Evolutionary conservation across 2,797 vertebrate genomes (phyloP).

Genomic region (Enteromius fasciolatus): DNA sequence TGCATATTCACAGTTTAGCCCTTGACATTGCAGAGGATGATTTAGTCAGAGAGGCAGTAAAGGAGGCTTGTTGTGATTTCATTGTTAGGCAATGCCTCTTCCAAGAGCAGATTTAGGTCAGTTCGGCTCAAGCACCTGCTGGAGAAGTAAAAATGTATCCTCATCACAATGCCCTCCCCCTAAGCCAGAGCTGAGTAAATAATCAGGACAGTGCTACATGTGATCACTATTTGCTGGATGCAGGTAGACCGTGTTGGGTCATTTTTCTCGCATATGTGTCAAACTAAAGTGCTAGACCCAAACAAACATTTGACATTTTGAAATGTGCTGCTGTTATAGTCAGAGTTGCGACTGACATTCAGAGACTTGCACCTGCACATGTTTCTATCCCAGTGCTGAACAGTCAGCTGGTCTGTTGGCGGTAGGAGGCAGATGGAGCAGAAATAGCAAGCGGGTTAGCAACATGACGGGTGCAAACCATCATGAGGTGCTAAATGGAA

Average conservation of each 20-base stretch:
- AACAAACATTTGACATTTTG: constrained; percentile 57
- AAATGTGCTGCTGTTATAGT: constrained; percentile 59
- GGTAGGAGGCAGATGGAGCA: constrained; percentile 48
- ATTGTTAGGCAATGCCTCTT: constrained; percentile 23
- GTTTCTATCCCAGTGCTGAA: constrained; percentile 10
- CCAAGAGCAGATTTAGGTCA: constrained; percentile 43
- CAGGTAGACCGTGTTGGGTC: constrained; percentile 51
- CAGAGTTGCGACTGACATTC: constrained; percentile 61
- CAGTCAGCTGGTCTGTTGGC: constrained; percentile 23
- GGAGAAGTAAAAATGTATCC: constrained; percentile 48
- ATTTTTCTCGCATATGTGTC: constrained; percentile 35
- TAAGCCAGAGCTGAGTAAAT: constrained; percentile 55
- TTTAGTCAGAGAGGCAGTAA: constrained; percentile 23
- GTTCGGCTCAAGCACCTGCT: constrained; percentile 33
- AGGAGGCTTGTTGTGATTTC: constrained; percentile 20
- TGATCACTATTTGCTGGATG: constrained; percentile 43
- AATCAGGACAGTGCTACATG: constrained; percentile 54
- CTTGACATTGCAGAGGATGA: constrained; percentile 31
- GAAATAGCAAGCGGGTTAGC: constrained; percentile 38
- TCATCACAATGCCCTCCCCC: constrained; percentile 41
- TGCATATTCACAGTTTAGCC: constrained; percentile 21
- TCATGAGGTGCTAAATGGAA: constrained; percentile 50
- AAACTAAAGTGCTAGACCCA: constrained; percentile 43
- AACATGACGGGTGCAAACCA: constrained; percentile 44
- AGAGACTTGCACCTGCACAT: constrained; percentile 59